These are phyloP conservation scores for Notarius quadriscutis DNA, from an alignment of 2,113 vertebrate species.

Conservation along the genomic window DNA sequence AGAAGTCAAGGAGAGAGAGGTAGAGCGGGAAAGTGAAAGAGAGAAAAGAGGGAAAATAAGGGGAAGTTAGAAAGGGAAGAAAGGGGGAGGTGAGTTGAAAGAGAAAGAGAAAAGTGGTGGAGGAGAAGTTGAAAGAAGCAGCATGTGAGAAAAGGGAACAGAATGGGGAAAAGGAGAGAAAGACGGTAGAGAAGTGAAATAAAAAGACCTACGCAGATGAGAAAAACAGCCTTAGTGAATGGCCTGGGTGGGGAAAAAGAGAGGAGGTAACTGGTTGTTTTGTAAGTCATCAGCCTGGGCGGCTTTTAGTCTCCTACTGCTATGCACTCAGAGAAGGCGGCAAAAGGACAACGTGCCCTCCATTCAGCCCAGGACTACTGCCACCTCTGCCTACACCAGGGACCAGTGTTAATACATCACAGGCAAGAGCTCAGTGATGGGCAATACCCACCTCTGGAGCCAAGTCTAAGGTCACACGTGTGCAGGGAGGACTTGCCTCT, in stretches of 20 bases:
- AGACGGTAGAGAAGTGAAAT: slow-evolving; percentile 58
- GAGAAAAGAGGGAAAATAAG: slow-evolving; percentile 58
- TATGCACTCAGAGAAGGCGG: slow-evolving; percentile 70
- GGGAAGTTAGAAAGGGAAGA: slow-evolving; percentile 70
- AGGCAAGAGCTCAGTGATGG: slow-evolving; percentile 23
- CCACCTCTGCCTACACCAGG: slow-evolving; percentile 56
- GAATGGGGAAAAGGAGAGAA: slow-evolving; percentile 31
- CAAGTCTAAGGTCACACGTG: not conserved
- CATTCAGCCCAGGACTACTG: slow-evolving; percentile 55
- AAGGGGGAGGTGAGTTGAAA: slow-evolving; percentile 41
- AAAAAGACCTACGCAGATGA: slow-evolving; percentile 70
- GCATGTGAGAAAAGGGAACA: slow-evolving; percentile 7
- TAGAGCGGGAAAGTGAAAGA: slow-evolving; percentile 56
- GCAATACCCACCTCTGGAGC: slow-evolving; percentile 25
- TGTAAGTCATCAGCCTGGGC: slow-evolving; percentile 60
- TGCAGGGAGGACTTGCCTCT: slow-evolving; percentile 30
- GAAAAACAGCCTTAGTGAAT: slow-evolving; percentile 75
- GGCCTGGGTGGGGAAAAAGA: slow-evolving; percentile 65
- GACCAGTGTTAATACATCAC: slow-evolving; percentile 40
- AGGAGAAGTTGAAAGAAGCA: slow-evolving; percentile 25
- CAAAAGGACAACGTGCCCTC: slow-evolving; percentile 60
- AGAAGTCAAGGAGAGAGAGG: slow-evolving; percentile 46
- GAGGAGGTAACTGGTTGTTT: slow-evolving; percentile 66
- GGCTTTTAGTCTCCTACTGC: slow-evolving; percentile 61
- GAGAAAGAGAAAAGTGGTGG: slow-evolving; percentile 38